Base-by-base conservation (phyloP, 1,140 invertebrate genomes). In the Triops longicaudatus region DNA sequence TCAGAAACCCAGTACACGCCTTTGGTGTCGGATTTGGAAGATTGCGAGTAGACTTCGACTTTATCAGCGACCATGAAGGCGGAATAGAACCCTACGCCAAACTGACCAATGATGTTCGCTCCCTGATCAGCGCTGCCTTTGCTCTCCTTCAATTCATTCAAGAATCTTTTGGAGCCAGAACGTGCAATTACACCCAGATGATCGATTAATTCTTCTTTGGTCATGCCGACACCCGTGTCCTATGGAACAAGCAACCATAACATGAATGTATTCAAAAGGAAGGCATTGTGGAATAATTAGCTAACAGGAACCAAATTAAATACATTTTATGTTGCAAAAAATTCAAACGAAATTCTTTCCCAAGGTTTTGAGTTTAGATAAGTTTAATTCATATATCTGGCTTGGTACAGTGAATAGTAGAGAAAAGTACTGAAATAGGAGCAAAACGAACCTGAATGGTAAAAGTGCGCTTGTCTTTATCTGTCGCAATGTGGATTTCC, bases 61-160 rank as follows among this genome's bases (percentile, higher is more conserved):
- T 92, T 93, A 80, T 98, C 91, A 75, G 95, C 94, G 1, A 98
- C 96, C 93, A 98, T 98, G 83, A 98, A 98, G 0, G 92, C 90
- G 71, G 96, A 98, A 82, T 98, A 99, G 84, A 99, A 99, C 11
- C 97, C 97, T 17, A 99, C 97, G 79, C 97, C 97, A 88, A 99
- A 99, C 83, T 98, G 96, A 6, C 97, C 97, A 85, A 98, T 98
- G 76, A 98, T 97, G 74, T 78, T 80, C 78, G 91, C 90, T n/a
- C 87, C 89, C 5, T 87, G 82, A 76, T 88, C 88, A 22, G 88
- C 86, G 37, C 88, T 86, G 42, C 88, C 85, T 12, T 85, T 85
- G 73, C 88, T 84, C 27, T 89, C 87, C 82, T 94, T 91, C n/a
- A 96, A 83, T 82, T 96, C 87, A 82, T 97, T 91, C 76, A 97